phyloP scores from a whole-genome alignment of 2,888 invertebrate genomes.

The Erynnis tages region DNA sequence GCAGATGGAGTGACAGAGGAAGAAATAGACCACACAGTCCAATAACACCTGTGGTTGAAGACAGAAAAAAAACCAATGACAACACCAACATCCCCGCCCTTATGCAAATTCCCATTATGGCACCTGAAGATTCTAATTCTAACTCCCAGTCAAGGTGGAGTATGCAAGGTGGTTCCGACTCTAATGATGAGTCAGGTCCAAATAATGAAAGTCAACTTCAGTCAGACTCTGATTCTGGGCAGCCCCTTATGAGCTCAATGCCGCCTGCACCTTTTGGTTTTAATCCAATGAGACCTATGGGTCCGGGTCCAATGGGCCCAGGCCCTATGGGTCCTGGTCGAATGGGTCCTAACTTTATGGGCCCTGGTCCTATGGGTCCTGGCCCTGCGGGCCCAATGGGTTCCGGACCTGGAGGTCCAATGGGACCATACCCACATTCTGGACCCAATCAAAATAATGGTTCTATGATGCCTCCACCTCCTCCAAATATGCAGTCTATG shows the following conservation, averaged over 20 bases:
- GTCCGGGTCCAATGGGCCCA: conserved; percentile 37
- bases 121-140: conserved; percentile 52
- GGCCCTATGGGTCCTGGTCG: conserved; percentile 41
- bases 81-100: conserved; percentile 55
- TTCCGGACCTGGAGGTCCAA: conserved; percentile 32
- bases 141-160: conserved; percentile 45
- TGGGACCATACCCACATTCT: conserved; percentile 32
- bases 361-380: conserved; percentile 32
- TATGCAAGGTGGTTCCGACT: conserved; percentile 36
- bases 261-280: conserved; percentile 33
- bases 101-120: conserved; percentile 64
- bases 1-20: conserved; percentile 61
- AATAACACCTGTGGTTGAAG: conserved; percentile 52
- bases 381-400: conserved; percentile 35
- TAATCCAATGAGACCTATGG: conserved; percentile 29
- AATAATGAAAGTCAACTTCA: conserved; percentile 30
- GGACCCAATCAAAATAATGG: conserved; percentile 41
- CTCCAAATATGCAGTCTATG: conserved; percentile 52
- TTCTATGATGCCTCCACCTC: conserved; percentile 41
- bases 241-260: conserved; percentile 31
- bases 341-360: conserved; percentile 38
- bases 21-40: conserved; percentile 57
- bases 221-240: conserved; percentile 28
- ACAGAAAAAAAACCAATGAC: conserved; percentile 50
- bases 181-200: conserved; percentile 50